A percentile compares a stretch with the other conserved stretches of the same genome.
These are phyloP conservation scores for Eupithecia subfuscata DNA, from an alignment of 2,888 invertebrate species.

Conservation along the genomic window DNA sequence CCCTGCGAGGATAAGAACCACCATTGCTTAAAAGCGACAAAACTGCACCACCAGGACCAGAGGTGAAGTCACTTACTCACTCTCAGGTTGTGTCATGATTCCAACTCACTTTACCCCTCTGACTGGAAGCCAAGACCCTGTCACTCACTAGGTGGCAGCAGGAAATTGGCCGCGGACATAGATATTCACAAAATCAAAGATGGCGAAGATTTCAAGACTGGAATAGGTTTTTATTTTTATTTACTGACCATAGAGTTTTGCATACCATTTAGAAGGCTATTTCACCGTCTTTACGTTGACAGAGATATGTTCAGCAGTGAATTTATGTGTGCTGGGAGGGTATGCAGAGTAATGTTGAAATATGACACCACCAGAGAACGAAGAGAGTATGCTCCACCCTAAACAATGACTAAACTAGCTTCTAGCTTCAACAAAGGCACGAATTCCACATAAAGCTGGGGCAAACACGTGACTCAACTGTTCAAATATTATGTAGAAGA, in stretches of 20 bases:
- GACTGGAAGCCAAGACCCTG: background rate
- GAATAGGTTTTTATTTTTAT: background rate
- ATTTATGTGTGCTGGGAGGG: background rate
- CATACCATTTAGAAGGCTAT: background rate
- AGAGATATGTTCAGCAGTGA: background rate
- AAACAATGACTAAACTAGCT: constrained; percentile 52
- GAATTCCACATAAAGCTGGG: constrained; percentile 44
- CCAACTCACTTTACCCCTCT: background rate
- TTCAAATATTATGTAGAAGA: background rate
- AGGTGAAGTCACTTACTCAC: constrained; percentile 30
- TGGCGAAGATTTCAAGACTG: background rate
- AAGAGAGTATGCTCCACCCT: constrained; percentile 27
- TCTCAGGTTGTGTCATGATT: background rate
- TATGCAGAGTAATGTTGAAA: background rate
- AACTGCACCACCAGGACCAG: constrained; percentile 45
- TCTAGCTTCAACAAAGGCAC: constrained; percentile 49
- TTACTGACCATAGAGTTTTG: background rate
- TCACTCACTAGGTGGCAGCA: background rate
- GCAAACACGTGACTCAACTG: constrained; percentile 27
- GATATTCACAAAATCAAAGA: background rate
- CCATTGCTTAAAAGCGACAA: constrained; percentile 50
- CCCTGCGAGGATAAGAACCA: constrained; percentile 66
- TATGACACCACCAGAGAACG: constrained; percentile 10
- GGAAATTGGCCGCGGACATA: background rate
- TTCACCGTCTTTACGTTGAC: background rate